Evolutionary conservation across 2,888 invertebrate genomes (phyloP), one percentile per base, ranked within the genome.

Genomic region (Ceramica pisi): DNA sequence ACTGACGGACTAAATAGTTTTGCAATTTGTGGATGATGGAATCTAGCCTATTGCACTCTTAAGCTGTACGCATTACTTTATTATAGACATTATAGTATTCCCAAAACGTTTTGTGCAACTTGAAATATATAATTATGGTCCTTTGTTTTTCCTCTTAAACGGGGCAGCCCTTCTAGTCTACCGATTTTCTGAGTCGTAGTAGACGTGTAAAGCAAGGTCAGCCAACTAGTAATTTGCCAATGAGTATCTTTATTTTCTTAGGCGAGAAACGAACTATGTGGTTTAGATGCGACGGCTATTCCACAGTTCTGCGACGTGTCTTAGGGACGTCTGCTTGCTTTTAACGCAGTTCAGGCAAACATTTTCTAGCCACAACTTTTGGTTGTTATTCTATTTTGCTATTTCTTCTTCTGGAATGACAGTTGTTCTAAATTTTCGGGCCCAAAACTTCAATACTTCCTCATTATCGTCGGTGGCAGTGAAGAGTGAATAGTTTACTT

Each of bases 181-280:
- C 48, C 60, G 35, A 46, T 60, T 65, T 55, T 12, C n/a, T 1
- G 1, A 38, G 26, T 35, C 26, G 48, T 62, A 55, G 66, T 80
- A 75, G 48, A 61, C 26, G 38, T 23, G 68, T 55, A 26, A 53
- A 67, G 23, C 80, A 67, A 77, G 69, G 77, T 81, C 62, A 77
- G 44, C 4, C 26, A 62, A 67, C 57, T 35, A 55, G 48, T 80
- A 53, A 67, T 68, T 65, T 50, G 35, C 50, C 35, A 59, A n/a
- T 65, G 19, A 23, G 53, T 75, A 53, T 62, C 26, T 74, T 56
- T 65, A 55, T 44, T 44, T 48, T 35, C 44, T 46, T 63, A 26
- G 10, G 10, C 21, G 41, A n/a, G 31, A 50, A 12, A 35, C 48
- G n/a, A 26, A 50, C 50, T 44, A 50, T 2, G 35, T n/a, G 21